Base-by-base conservation (phyloP, 37 sponge, comb jelly and placozoan genomes). In the Theonella swinhoei region DNA sequence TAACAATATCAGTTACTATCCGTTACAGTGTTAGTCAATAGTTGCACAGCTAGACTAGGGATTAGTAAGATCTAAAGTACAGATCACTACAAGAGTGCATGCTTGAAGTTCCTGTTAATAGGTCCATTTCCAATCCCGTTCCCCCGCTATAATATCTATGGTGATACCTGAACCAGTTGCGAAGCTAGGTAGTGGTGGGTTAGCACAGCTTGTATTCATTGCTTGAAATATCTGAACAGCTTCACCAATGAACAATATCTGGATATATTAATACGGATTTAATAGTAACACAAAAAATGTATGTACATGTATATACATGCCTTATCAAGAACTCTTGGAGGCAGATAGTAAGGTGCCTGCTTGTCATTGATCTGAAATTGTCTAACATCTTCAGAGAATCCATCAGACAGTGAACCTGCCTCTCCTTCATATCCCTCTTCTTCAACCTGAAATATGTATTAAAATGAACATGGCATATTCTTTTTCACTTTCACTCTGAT, bases 181-280 rank as follows among this genome's bases (percentile, higher is more conserved):
- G 14, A 47, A 47, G 54, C 54, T 47, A 17, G 54, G 11, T 17
- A 47, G 54, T 47, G 54, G 54, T 47, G 54, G 54, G 14, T 47
- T 7, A 17, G 54, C 54, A 47, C 54, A 7, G 14, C 54, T 47
- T 7, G 54, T 14, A 47, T 47, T 7, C 11, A 47, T 42, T 4
- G 58, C 78, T 60, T 75, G 70, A 61, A 95, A 88, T 28, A 95
- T 84, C 67, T 86, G 89, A 4, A 92, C 83, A 9, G 95, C 89
- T 47, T 95, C 92, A 22, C 95, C 95, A 24, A 88, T 74, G 88
- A 95, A 95, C 34, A 92, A 37, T 8, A 95, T 77, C 95, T 92
- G 68, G 0, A 58, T 36, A 19, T 0, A 40, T 5, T 32, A 25
- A 47, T n/a, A 77, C 20, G 34, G n/a, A n/a, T n/a, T n/a, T n/a